Evolutionary conservation across 1,140 invertebrate genomes (phyloP).

Genomic region (Drosophila truncata): DNA sequence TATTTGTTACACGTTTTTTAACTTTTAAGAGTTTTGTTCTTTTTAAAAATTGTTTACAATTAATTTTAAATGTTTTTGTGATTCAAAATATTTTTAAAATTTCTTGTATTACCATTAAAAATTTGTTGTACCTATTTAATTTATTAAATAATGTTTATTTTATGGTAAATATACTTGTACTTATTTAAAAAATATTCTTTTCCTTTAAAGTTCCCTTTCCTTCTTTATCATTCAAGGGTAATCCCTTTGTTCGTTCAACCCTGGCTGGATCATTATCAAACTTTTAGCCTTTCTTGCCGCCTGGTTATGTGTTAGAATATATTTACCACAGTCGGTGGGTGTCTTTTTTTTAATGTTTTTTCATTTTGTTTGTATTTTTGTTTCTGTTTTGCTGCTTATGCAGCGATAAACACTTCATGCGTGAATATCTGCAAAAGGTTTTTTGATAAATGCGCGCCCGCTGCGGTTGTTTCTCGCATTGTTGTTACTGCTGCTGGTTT

Average conservation of each 20-base stretch:
- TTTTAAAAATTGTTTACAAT: background rate
- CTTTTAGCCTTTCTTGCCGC: slow-evolving; percentile 19
- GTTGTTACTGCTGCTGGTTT: slow-evolving; percentile 42
- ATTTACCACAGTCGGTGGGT: slow-evolving; percentile 70
- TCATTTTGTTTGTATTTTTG: slow-evolving; percentile 10
- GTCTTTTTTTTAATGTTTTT: slow-evolving; percentile 48
- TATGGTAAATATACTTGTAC: too few relatives aligned
- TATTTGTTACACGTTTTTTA: background rate
- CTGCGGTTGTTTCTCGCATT: slow-evolving; percentile 48
- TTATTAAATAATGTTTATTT: too few relatives aligned
- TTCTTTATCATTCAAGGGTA: too few relatives aligned
- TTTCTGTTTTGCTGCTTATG: slow-evolving; percentile 49
- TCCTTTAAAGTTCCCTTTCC: too few relatives aligned
- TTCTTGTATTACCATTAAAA: too few relatives aligned
- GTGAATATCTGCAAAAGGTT: slow-evolving; percentile 80
- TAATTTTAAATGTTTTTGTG: too few relatives aligned
- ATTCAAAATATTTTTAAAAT: too few relatives aligned
- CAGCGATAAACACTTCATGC: slow-evolving; percentile 83
- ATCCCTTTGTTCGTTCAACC: background rate
- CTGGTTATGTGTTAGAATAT: slow-evolving; percentile 51
- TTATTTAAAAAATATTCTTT: too few relatives aligned
- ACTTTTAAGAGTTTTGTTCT: background rate
- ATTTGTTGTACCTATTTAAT: too few relatives aligned
- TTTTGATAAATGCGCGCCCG: slow-evolving; percentile 71
- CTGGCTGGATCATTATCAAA: background rate